Evolutionary conservation across 2,113 vertebrate species (phyloP), one percentile per base, ranked within the genome.

Genomic region (Rousettus leschenaultii): DNA sequence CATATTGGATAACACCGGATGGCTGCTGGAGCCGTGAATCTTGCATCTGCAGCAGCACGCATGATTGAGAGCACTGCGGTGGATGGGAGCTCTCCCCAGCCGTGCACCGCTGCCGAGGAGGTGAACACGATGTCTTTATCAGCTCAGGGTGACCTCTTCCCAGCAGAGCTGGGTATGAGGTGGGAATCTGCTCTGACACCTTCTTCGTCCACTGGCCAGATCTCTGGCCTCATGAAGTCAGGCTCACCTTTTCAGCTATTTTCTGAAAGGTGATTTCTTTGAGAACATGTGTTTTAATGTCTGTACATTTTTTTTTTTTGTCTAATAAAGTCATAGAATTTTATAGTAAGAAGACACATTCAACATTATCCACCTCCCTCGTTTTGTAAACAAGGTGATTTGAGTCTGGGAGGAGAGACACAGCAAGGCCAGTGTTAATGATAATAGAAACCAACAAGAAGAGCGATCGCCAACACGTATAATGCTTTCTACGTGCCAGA

Each of bases 111-210:
- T 28, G 43, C 77, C 3, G 1, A 70, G 16, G 78, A 95, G 73
- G 88, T 75, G 94, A 93, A 26, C 28, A 2, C 0, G 0, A 38
- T 40, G n/a, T 79, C 92, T 91, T 83, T 79, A 40, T 97, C 85
- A 65, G 92, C 86, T 88, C 97, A 95, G 95, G 94, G 94, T 82
- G 74, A 95, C 95, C 84, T 93, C 55, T 88, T 88, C 51, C 19
- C 40, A 45, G 75, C 18, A 82, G 35, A 16, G 21, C 85, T 38
- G 3, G 48, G 21, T 85, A 28, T 21, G 35, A 85, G 68, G 48
- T 9, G 26, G 63, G 38, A 73, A 77, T 70, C n/a, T 73, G 6
- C 74, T 26, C 38, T 28, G 71, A 90, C 73, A 79, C 80, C 61
- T 85, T 94, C 61, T 85, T 94, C 1, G 13, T 80, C 40, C 55